Percentiles rank a stretch among this genome's conserved stretches.
phyloP scores from a whole-genome alignment of 2,888 invertebrate species.

The Latheticus oryzae region DNA sequence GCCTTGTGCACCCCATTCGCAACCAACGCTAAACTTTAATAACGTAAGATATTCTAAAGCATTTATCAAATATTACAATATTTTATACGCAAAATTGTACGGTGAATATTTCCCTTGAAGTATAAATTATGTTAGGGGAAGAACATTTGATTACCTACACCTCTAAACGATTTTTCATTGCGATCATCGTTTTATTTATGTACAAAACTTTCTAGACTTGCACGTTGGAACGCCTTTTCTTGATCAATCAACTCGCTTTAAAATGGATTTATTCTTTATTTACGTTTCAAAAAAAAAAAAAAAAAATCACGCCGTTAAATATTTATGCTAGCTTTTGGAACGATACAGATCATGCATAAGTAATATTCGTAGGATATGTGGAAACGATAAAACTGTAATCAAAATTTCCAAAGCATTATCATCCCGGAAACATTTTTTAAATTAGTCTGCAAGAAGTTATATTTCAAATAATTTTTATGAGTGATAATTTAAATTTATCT shows the following conservation, averaged over 20 bases:
- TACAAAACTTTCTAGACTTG: constrained; percentile 20
- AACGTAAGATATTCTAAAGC: constrained; percentile 16
- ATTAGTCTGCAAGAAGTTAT: constrained; percentile 4
- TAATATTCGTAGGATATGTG: constrained; percentile 3
- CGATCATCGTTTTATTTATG: constrained; percentile 29
- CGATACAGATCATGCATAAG: constrained; percentile 29
- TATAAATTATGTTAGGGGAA: constrained; percentile 26
- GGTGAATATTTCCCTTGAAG: constrained; percentile 16
- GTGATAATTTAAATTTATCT: constrained; percentile 7
- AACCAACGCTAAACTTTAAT: constrained; percentile 15
- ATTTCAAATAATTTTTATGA: not conserved
- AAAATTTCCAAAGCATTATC: constrained; percentile 7
- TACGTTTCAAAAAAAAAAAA: constrained; percentile 27
- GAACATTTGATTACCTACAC: constrained; percentile 23
- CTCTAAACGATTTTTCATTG: constrained; percentile 28
- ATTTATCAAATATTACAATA: constrained; percentile 30
- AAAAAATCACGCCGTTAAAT: constrained; percentile 33
- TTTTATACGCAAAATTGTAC: constrained; percentile 15
- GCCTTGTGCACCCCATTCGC: constrained; percentile 24
- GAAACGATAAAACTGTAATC: not conserved
- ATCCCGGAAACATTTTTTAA: constrained; percentile 6
- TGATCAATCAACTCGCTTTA: constrained; percentile 28
- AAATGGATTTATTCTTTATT: constrained; percentile 34
- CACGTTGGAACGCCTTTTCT: constrained; percentile 6
- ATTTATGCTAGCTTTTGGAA: constrained; percentile 27